Conservation (phyloP, 2,888 invertebrate species). For the Scrobipalpa atriplicella region DNA sequence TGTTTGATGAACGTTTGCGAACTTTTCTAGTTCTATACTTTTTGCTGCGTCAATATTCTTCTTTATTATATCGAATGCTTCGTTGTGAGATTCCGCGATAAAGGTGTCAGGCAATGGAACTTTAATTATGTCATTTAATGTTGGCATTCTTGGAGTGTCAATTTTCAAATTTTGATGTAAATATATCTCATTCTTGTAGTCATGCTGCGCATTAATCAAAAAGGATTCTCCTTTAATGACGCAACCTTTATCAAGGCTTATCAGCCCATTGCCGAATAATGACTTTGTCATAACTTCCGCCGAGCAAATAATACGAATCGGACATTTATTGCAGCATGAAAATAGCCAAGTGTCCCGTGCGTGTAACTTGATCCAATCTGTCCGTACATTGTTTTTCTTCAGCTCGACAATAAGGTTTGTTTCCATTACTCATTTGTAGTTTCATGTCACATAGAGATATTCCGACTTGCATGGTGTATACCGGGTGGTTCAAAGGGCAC, state of each 20-base stretch:
- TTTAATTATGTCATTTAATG: not conserved
- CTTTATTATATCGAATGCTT: too few species aligned
- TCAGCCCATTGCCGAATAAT: not conserved
- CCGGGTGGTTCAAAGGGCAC: too few species aligned
- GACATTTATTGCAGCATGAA: not conserved
- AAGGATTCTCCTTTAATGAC: not conserved
- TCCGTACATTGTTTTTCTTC: not conserved
- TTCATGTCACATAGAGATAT: slow-evolving; percentile 27
- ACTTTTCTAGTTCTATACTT: too few species aligned
- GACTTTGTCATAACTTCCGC: not conserved
- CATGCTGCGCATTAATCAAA: not conserved
- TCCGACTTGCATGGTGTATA: too few species aligned
- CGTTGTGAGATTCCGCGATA: too few species aligned
- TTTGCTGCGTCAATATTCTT: too few species aligned
- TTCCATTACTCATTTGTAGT: too few species aligned
- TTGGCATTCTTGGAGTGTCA: not conserved
- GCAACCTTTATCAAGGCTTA: not conserved
- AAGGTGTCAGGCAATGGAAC: too few species aligned
- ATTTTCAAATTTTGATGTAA: not conserved
- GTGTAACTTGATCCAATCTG: slow-evolving; percentile 5
- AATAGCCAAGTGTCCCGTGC: not conserved
- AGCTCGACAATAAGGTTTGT: not conserved
- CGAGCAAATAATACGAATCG: not conserved
- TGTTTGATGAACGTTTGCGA: too few species aligned
- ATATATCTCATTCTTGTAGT: not conserved